Percentiles rank a stretch among this genome's conserved stretches.
phyloP scores from a whole-genome alignment of 2,888 invertebrate species.

The Aspidiotus destructor region DNA sequence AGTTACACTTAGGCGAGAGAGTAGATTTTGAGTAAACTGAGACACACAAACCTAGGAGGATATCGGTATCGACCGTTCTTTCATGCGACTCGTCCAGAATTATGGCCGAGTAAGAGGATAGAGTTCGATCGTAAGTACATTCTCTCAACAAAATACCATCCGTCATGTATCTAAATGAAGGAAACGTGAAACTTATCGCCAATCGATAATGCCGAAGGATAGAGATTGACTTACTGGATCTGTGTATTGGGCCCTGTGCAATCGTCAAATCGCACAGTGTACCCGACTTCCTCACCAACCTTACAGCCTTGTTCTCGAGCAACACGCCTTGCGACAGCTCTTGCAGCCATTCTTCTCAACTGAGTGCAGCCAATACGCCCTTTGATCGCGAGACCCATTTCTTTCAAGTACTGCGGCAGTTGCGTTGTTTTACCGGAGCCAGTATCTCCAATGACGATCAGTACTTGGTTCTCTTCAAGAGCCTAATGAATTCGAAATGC shows the following conservation, averaged over 20 bases:
- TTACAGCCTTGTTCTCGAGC: conserved; percentile 17
- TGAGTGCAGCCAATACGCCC: conserved; percentile 24
- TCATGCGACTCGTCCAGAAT: conserved; percentile 28
- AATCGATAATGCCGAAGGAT: no score
- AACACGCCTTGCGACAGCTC: conserved; percentile 22
- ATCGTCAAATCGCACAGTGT: conserved; percentile 21
- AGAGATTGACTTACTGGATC: conserved; percentile 16
- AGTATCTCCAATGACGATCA: conserved; percentile 25
- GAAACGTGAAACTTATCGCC: no score
- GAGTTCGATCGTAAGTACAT: conserved; percentile 19
- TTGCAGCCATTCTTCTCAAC: conserved; percentile 22
- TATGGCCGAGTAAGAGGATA: conserved; percentile 8
- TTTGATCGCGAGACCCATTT: conserved; percentile 1
- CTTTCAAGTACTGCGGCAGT: conserved; percentile 12
- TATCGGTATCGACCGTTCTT: conserved; percentile 25
- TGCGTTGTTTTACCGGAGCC: conserved; percentile 26
- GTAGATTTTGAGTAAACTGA: no score
- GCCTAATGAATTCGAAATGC: background rate
- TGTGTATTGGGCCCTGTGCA: conserved; percentile 1
- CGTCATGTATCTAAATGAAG: conserved; percentile 21
- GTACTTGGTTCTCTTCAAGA: conserved; percentile 11
- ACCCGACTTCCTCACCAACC: conserved; percentile 20
- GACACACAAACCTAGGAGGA: conserved; percentile 9
- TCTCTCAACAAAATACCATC: conserved; percentile 26
- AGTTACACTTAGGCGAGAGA: no score